Evolutionary conservation across 2,113 vertebrate species (phyloP).

Genomic region (Neopipo cinnamomea): DNA sequence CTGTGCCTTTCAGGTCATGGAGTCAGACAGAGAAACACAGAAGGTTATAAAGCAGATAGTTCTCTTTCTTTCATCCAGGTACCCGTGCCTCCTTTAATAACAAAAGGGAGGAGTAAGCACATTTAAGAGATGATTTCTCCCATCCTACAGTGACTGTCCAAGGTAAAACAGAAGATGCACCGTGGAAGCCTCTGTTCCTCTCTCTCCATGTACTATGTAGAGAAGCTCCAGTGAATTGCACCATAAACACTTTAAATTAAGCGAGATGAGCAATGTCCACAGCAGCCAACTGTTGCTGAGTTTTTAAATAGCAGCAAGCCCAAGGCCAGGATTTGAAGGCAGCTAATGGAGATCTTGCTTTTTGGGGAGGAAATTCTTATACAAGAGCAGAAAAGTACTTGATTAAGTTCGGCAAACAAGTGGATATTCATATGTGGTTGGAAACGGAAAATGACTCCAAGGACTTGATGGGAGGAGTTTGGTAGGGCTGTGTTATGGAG

Average conservation of each 20-base stretch:
- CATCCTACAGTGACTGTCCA: neutral
- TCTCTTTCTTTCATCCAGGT: neutral
- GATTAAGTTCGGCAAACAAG: neutral
- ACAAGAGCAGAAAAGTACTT: neutral
- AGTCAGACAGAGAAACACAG: neutral
- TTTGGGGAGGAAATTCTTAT: neutral
- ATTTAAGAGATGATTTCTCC: neutral
- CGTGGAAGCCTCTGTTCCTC: neutral
- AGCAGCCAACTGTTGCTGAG: constrained; percentile 6
- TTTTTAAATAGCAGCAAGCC: neutral
- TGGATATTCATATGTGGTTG: neutral
- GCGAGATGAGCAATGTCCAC: neutral
- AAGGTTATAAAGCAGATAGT: neutral
- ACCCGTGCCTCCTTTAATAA: neutral
- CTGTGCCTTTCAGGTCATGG: neutral
- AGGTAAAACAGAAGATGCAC: neutral
- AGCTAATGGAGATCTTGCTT: neutral
- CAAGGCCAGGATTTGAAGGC: neutral
- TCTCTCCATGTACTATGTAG: neutral
- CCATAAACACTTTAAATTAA: constrained; percentile 9
- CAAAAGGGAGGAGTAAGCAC: neutral
- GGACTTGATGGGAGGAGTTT: neutral
- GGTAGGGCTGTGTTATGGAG: neutral
- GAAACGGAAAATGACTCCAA: neutral
- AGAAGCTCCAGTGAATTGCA: neutral